Conservation (phyloP, 2,797 vertebrate species). For the Coregonus ussuriensis region DNA sequence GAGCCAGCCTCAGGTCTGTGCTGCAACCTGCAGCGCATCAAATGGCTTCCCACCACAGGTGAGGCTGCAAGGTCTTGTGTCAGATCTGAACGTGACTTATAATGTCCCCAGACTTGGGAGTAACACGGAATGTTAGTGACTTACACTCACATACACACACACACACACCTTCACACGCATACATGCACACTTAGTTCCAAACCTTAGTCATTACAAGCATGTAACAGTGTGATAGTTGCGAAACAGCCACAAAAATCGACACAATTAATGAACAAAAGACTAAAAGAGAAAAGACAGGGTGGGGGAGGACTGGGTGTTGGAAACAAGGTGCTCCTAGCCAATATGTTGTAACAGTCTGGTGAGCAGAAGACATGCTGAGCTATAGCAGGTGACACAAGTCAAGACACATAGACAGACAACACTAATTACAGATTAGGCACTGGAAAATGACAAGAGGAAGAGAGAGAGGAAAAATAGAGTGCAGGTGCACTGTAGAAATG, state of each 20-base stretch:
- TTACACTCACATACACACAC: not conserved
- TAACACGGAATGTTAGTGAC: not conserved
- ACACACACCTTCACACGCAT: conserved; percentile 13
- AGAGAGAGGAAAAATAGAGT: conserved; percentile 13
- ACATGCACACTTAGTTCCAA: not conserved
- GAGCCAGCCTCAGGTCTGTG: not conserved
- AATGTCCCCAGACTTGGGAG: not conserved
- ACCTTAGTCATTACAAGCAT: not conserved
- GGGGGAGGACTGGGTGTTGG: not conserved
- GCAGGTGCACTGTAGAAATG: conserved; percentile 39
- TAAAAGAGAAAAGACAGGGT: not conserved
- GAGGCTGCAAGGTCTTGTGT: not conserved
- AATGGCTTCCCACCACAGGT: not conserved
- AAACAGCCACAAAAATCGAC: not conserved
- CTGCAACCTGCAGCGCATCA: not conserved
- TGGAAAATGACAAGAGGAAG: conserved; percentile 19
- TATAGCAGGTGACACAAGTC: conserved; percentile 31
- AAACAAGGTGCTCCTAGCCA: not conserved
- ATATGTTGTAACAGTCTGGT: conserved; percentile 27
- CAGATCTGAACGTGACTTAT: not conserved
- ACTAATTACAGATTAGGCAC: conserved; percentile 42
- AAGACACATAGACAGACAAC: conserved; percentile 28
- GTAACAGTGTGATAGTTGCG: not conserved
- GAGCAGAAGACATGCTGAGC: conserved; percentile 21
- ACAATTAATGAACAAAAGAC: conserved; percentile 7